phyloP scores from a whole-genome alignment of 2,797 vertebrate genomes.

The Gobio occitaniae region DNA sequence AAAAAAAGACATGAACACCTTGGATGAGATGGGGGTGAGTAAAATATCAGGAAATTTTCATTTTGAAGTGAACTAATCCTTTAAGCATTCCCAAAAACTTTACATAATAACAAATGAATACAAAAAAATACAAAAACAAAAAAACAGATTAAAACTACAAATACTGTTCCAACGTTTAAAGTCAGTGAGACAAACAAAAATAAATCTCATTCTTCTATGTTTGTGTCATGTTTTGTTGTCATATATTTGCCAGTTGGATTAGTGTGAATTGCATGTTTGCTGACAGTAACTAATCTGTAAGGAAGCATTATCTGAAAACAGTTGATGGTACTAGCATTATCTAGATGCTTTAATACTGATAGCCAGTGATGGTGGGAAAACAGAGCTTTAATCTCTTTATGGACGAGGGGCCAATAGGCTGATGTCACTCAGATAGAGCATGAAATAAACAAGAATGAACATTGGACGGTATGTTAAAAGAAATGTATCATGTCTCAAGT shows the following conservation, averaged over 20 bases:
- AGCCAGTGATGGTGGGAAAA: not conserved
- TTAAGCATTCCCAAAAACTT: too few relatives aligned
- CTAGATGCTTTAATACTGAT: not conserved
- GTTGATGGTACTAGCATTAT: not conserved
- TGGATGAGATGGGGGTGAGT: too few relatives aligned
- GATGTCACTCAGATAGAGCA: not conserved
- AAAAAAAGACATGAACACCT: too few relatives aligned
- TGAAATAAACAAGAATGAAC: not conserved
- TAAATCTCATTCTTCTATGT: slow-evolving; percentile 20
- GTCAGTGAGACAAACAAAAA: not conserved
- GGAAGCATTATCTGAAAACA: slow-evolving; percentile 15
- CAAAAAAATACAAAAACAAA: not conserved
- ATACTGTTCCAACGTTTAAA: not conserved
- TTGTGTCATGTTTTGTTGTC: not conserved
- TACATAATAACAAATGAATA: not conserved
- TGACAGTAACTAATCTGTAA: slow-evolving; percentile 13
- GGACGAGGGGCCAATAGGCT: not conserved
- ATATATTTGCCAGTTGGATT: not conserved
- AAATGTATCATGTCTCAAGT: too few relatives aligned
- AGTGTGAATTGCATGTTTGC: not conserved
- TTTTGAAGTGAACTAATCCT: too few relatives aligned
- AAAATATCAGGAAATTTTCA: too few relatives aligned
- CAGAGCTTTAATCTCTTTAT: slow-evolving; percentile 23
- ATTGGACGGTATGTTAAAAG: too few relatives aligned
- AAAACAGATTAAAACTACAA: too few relatives aligned